Percentiles rank a stretch among this genome's conserved stretches.
Conservation (phyloP, 2,888 invertebrate genomes). For the Agriotes lineatus region DNA sequence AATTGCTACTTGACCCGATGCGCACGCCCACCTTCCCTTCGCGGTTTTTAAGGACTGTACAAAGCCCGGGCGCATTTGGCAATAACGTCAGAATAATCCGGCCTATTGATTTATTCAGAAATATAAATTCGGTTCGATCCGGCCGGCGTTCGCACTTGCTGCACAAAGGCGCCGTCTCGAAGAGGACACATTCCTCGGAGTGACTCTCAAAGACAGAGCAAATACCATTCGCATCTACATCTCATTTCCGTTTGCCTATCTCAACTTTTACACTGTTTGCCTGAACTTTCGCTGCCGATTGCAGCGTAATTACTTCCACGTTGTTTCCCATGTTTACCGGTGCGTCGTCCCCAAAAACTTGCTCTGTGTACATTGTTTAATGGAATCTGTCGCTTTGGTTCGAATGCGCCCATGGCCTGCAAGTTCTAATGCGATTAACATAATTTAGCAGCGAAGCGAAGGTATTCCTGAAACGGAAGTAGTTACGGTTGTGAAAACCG, state of each 20-base stretch:
- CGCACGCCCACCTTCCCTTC: too few species aligned
- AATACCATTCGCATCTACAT: constrained; percentile 35
- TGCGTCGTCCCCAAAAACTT: background rate
- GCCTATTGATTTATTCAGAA: constrained; percentile 16
- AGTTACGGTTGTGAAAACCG: too few species aligned
- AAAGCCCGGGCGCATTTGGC: background rate
- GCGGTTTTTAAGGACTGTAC: background rate
- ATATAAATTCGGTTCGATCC: constrained; percentile 8
- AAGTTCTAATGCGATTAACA: too few species aligned
- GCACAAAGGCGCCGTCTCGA: constrained; percentile 6
- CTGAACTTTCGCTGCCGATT: constrained; percentile 29
- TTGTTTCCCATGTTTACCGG: constrained; percentile 2
- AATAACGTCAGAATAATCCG: constrained; percentile 16
- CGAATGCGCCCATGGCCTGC: too few species aligned
- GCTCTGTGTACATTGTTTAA: background rate
- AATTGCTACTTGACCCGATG: too few species aligned
- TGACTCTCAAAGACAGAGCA: constrained; percentile 34
- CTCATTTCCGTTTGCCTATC: constrained; percentile 32
- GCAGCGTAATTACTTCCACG: constrained; percentile 22
- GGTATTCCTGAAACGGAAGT: too few species aligned
- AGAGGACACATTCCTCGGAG: constrained; percentile 18
- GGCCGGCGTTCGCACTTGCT: too few species aligned
- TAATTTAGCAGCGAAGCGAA: too few species aligned
- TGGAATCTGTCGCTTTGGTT: too few species aligned
- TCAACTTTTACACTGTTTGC: constrained; percentile 30